phyloP scores from a whole-genome alignment of 2,113 vertebrate genomes.

The Stomatorhinus ivindoensis region DNA sequence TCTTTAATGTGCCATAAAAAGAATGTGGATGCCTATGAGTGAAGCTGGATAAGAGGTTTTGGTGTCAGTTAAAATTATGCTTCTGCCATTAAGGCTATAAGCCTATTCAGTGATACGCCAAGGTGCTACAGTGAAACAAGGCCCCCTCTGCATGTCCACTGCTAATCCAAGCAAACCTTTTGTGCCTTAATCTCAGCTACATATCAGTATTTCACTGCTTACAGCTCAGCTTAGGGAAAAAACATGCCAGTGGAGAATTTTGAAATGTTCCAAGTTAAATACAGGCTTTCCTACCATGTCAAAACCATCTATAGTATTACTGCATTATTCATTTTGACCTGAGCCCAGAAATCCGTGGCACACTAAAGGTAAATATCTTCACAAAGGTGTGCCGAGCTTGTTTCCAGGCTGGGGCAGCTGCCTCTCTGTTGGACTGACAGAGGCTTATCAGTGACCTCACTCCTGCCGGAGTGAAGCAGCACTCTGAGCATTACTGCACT shows the following conservation, averaged over 20 bases:
- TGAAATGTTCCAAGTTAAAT: background rate
- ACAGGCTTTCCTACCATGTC: background rate
- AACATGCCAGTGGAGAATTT: background rate
- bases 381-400: background rate
- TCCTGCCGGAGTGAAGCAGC: background rate
- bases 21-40: background rate
- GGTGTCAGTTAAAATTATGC: background rate
- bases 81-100: background rate
- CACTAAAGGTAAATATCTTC: background rate
- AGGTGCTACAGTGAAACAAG: background rate
- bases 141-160: background rate
- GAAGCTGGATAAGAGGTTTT: background rate
- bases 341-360: background rate
- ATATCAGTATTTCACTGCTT: background rate
- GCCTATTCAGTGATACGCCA: background rate
- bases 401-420: background rate
- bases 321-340: background rate
- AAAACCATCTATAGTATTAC: background rate
- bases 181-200: background rate
- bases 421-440: background rate
- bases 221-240: background rate
- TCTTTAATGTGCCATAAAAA: background rate
- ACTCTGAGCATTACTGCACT: background rate
- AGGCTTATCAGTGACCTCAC: background rate
- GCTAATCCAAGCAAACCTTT: background rate